Percentiles rank a stretch among this genome's conserved stretches.
phyloP scores from a whole-genome alignment of 2,797 vertebrate genomes.

The Malacoctenus gilli region DNA sequence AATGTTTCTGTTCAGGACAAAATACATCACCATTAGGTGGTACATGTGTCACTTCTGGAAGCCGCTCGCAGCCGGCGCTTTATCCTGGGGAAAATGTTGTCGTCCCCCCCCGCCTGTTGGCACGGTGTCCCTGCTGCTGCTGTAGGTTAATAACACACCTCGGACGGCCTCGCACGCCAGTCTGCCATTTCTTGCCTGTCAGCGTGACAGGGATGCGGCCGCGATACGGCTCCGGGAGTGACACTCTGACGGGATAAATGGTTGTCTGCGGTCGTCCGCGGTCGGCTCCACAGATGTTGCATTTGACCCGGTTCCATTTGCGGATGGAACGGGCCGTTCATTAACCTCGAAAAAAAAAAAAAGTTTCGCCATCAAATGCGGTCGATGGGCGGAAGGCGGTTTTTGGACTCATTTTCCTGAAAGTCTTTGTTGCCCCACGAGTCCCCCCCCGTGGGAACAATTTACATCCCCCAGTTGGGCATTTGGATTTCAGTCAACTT shows the following conservation, averaged over 20 bases:
- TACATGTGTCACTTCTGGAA: slow-evolving; percentile 67
- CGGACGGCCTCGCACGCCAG: slow-evolving; percentile 37
- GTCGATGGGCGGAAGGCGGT: slow-evolving; percentile 7
- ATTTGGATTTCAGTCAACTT: slow-evolving; percentile 10
- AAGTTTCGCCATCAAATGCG: slow-evolving; percentile 20
- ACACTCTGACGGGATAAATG: slow-evolving; percentile 39
- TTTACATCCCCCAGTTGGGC: slow-evolving; percentile 4
- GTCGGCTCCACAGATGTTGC: slow-evolving; percentile 5
- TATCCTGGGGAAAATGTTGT: slow-evolving; percentile 68
- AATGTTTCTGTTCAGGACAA: slow-evolving; percentile 66
- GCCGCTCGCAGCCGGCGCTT: slow-evolving; percentile 60
- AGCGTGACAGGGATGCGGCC: slow-evolving; percentile 24
- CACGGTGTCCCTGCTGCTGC: slow-evolving; percentile 64
- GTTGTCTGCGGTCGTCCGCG: slow-evolving; percentile 14
- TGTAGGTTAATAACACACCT: slow-evolving; percentile 63
- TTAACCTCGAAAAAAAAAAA: slow-evolving; percentile 5
- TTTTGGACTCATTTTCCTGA: slow-evolving; percentile 6
- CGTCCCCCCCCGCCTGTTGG: slow-evolving; percentile 68
- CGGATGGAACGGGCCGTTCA: slow-evolving; percentile 14
- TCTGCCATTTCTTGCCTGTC: slow-evolving; percentile 51
- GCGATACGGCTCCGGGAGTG: slow-evolving; percentile 25
- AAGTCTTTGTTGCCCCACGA: slow-evolving; percentile 3
- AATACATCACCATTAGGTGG: slow-evolving; percentile 78
- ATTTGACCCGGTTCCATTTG: slow-evolving; percentile 30
- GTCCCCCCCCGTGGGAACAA: slow-evolving; percentile 10